These are phyloP conservation scores for Dynastes tityus DNA, from an alignment of 2,888 invertebrate genomes.

Conservation along the genomic window DNA sequence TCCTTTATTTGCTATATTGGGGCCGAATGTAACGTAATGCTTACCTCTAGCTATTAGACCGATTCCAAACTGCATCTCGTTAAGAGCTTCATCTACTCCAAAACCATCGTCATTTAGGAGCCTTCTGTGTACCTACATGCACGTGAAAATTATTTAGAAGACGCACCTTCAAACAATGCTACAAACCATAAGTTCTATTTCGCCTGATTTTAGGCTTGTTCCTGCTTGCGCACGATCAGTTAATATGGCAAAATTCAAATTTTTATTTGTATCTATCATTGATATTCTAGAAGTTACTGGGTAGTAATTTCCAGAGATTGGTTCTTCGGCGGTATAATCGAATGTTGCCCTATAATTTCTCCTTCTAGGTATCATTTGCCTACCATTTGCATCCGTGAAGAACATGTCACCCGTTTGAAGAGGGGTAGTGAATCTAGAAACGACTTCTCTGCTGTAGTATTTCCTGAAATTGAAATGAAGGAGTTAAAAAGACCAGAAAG, in stretches of 20 bases:
- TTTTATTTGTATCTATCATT: conserved; percentile 70
- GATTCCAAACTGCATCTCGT: conserved; percentile 81
- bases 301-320: conserved; percentile 81
- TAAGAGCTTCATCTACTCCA: conserved; percentile 91
- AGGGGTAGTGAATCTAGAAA: conserved; percentile 77
- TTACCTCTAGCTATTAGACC: conserved; percentile 80
- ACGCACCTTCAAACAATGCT: neutral
- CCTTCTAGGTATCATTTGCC: conserved; percentile 78
- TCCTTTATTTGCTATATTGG: conserved; percentile 52
- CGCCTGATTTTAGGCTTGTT: conserved; percentile 74
- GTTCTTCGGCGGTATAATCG: conserved; percentile 72
- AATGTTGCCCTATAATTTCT: conserved; percentile 76
- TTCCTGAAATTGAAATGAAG: conserved; percentile 65
- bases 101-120: conserved; percentile 89
- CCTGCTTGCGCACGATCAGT: conserved; percentile 78
- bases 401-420: conserved; percentile 74
- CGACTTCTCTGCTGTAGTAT: conserved; percentile 78
- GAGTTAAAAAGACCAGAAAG: neutral
- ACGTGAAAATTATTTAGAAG: neutral
- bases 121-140: conserved; percentile 81
- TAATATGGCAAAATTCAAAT: conserved; percentile 72
- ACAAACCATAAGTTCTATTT: conserved; percentile 79
- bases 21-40: conserved; percentile 60
- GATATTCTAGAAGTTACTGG: conserved; percentile 81
- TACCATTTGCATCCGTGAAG: conserved; percentile 86